Base-by-base conservation (phyloP, 2,113 vertebrate genomes). In the Oxyruncus cristatus region DNA sequence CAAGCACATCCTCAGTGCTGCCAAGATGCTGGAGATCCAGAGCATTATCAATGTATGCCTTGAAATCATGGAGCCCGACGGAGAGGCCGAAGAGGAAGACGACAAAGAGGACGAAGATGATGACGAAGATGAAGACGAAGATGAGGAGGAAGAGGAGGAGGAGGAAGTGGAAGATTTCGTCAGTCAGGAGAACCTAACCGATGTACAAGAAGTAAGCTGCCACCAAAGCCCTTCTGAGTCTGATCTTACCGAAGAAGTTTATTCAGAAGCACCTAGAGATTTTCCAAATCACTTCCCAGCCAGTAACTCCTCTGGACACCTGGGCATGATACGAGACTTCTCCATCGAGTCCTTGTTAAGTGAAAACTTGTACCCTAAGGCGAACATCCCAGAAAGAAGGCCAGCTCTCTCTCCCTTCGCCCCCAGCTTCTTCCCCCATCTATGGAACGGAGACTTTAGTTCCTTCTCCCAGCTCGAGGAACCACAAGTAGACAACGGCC, bases 31-130 rank as follows among this genome's bases (percentile, higher is more conserved):
- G 96, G 99, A 99, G 98, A 99, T 99, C 75, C 99, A 98, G 61
- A 99, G 99, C 97, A 98, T 99, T 50, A 98, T 99, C 93, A 99
- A 99, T 0, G 99, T 99, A 20, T 99, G 99, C 96, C 97, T 99
- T 85, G 99, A 99, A 97, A 99, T 99, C 97, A 99, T 99, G 98
- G 99, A 99, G 98, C 98, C 99, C 0, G 97, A 98, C 2, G 98
- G 98, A 7, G 98, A 97, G 4, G 98, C 84, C 0, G 98, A 98
- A 88, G 92, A 97, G 37, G 98, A 98, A 7, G 89, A 99, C 33
- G 98, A 97, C 18, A 97, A 97, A 41, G 98, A 98, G 5, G 98
- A 98, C 0, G 98, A 98, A 0, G 98, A 98, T 0, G 98, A 98
- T 0, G 98, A 98, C 0, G 98, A 98, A 3, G 98, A 98, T 0